A percentile compares a stretch with the other conserved stretches of the same genome.
phyloP scores from a whole-genome alignment of 37 sponge, comb jelly and placozoan genomes.

The Eunapius fragilis region DNA sequence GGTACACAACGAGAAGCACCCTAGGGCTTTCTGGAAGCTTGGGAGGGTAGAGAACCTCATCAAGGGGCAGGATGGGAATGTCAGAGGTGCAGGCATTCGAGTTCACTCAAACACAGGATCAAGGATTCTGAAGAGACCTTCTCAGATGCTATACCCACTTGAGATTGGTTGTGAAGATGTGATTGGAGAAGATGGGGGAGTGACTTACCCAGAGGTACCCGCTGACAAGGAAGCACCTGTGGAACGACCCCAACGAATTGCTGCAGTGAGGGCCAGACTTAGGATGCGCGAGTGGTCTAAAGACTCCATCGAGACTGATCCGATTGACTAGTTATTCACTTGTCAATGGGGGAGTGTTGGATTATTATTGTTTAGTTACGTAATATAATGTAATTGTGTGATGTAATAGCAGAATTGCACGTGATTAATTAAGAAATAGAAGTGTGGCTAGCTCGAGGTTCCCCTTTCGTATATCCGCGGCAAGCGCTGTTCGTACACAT shows the following conservation, averaged over 20 bases:
- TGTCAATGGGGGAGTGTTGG: not conserved
- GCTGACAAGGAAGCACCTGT: too few species aligned
- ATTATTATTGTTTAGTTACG: not conserved
- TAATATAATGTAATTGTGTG: not conserved
- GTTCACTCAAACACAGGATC: not conserved
- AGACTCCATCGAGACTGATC: not conserved
- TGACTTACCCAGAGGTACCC: too few species aligned
- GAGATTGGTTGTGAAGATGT: not conserved
- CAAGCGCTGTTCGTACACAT: not conserved
- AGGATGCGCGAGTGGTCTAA: not conserved
- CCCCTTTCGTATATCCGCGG: not conserved
- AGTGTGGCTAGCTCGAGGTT: not conserved
- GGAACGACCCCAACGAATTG: too few species aligned
- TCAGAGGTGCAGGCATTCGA: conserved; percentile 4
- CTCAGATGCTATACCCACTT: conserved; percentile 23
- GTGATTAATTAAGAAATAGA: too few species aligned
- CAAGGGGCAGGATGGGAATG: not conserved
- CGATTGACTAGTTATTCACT: not conserved
- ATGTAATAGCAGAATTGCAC: too few species aligned
- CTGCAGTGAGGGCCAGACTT: not conserved
- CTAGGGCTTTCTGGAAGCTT: not conserved
- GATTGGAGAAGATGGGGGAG: too few species aligned
- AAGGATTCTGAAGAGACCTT: not conserved
- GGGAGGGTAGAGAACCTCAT: not conserved
- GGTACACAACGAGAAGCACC: conserved; percentile 14